Conservation (phyloP, 2,888 invertebrate species). For the Nemurella pictetii region DNA sequence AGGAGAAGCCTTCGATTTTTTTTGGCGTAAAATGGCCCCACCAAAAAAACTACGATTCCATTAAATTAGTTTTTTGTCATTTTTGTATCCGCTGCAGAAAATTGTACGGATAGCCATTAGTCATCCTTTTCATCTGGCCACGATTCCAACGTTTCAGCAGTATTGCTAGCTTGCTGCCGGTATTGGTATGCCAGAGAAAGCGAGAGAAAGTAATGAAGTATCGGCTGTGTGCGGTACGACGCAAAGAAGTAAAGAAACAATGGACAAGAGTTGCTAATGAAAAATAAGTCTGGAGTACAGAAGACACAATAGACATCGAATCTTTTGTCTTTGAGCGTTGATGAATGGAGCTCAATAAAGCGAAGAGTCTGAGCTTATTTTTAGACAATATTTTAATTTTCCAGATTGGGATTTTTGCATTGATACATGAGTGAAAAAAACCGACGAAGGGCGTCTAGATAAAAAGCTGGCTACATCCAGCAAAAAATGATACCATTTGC, state of each 20-base stretch:
- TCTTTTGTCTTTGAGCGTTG: neutral
- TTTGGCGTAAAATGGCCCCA: too few species aligned
- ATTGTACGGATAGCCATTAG: too few species aligned
- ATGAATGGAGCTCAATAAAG: neutral
- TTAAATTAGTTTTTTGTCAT: too few species aligned
- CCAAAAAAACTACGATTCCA: too few species aligned
- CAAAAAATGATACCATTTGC: neutral
- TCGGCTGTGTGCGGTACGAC: neutral
- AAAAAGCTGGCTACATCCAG: neutral
- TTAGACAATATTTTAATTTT: neutral
- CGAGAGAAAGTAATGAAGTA: neutral
- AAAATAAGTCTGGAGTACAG: neutral
- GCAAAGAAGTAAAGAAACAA: neutral
- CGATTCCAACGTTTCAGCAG: neutral
- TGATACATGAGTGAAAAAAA: neutral
- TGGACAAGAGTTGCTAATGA: neutral
- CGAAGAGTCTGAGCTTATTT: neutral
- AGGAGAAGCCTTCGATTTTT: too few species aligned
- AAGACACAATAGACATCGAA: neutral
- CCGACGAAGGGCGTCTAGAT: neutral
- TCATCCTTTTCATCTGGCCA: neutral
- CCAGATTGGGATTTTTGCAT: neutral
- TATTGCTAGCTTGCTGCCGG: too few species aligned
- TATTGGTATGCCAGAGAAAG: too few species aligned
- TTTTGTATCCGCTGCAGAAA: too few species aligned